A percentile compares a stretch with the other conserved stretches of the same genome.
phyloP scores from a whole-genome alignment of 2,797 vertebrate species.

The Acanthurus leucopareius region DNA sequence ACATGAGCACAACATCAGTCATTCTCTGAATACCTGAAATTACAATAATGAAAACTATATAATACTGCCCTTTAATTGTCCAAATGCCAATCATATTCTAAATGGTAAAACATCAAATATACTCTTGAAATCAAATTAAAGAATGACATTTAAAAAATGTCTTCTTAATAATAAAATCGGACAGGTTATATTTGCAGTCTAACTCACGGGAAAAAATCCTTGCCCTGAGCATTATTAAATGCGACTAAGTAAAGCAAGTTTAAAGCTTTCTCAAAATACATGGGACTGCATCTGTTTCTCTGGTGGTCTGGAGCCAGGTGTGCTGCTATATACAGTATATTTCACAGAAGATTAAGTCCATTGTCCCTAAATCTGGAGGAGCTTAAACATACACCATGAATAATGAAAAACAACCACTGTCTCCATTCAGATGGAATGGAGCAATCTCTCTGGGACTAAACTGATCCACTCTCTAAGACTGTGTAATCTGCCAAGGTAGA shows the following conservation, averaged over 20 bases:
- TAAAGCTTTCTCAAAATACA: slow-evolving; percentile 30
- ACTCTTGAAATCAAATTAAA: slow-evolving; percentile 32
- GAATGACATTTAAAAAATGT: slow-evolving; percentile 33
- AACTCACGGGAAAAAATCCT: background rate
- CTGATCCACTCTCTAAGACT: slow-evolving; percentile 77
- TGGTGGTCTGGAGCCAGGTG: slow-evolving; percentile 62
- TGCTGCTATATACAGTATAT: slow-evolving; percentile 58
- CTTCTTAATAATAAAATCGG: slow-evolving; percentile 12
- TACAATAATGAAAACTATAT: slow-evolving; percentile 1
- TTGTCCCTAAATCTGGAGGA: slow-evolving; percentile 76
- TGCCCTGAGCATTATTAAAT: slow-evolving; percentile 26
- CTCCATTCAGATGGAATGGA: slow-evolving; percentile 78
- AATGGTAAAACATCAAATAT: background rate
- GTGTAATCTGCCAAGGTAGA: slow-evolving; percentile 79
- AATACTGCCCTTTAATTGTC: background rate
- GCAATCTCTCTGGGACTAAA: slow-evolving; percentile 72
- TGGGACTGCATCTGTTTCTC: slow-evolving; percentile 35
- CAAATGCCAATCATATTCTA: slow-evolving; percentile 12
- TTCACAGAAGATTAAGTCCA: slow-evolving; percentile 79
- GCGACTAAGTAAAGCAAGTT: slow-evolving; percentile 24
- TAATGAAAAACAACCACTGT: slow-evolving; percentile 80
- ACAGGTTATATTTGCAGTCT: slow-evolving; percentile 24
- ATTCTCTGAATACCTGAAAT: background rate
- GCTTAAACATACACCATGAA: slow-evolving; percentile 80
- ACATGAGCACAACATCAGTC: slow-evolving; percentile 3